Conservation (phyloP, 2,113 vertebrate genomes). For the Galbula dea region DNA sequence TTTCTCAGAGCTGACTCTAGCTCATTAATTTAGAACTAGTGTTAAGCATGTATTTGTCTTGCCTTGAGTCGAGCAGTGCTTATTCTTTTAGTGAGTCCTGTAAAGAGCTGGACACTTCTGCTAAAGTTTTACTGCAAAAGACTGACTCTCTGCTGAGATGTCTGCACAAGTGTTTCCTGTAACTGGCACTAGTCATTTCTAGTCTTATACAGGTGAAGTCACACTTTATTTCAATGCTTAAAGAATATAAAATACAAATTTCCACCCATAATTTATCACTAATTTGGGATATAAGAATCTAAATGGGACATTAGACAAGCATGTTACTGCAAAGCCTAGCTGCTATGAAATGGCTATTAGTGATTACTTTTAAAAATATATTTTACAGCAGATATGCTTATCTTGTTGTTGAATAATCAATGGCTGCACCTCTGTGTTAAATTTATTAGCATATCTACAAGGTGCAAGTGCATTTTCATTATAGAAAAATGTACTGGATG, state of each 20-base stretch:
- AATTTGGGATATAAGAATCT: conserved; percentile 46
- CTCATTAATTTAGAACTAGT: not conserved
- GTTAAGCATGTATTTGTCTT: not conserved
- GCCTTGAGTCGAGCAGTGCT: not conserved
- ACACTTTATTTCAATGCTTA: conserved; percentile 37
- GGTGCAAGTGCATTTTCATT: conserved; percentile 42
- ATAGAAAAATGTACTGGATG: conserved; percentile 21
- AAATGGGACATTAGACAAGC: conserved; percentile 58
- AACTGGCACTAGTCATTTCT: not conserved
- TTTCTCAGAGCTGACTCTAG: not conserved
- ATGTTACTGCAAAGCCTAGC: conserved; percentile 42
- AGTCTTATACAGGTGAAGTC: not conserved
- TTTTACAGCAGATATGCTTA: conserved; percentile 32
- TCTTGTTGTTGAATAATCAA: conserved; percentile 56
- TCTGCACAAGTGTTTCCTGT: not conserved
- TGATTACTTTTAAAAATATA: conserved; percentile 49
- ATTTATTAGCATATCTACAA: conserved; percentile 57
- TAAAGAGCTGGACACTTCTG: not conserved
- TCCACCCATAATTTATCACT: conserved; percentile 48
- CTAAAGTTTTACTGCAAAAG: not conserved
- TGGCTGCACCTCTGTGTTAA: conserved; percentile 37
- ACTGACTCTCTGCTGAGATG: not conserved
- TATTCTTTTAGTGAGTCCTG: not conserved
- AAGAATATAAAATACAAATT: conserved; percentile 51
- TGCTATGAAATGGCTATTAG: conserved; percentile 44